phyloP scores from a whole-genome alignment of 2,797 vertebrate species.

The Naso thynnoides region DNA sequence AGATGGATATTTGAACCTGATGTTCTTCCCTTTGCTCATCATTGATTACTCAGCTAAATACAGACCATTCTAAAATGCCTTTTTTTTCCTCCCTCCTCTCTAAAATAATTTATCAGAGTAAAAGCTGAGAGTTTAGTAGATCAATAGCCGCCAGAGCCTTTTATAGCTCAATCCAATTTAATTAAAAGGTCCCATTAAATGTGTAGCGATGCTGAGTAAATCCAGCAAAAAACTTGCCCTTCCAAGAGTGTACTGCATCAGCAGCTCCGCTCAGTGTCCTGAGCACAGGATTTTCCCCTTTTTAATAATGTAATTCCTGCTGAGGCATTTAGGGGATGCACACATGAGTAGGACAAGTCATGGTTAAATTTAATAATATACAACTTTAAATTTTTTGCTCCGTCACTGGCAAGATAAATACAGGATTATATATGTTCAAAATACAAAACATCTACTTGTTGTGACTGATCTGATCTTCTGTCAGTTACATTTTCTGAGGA shows the following conservation, averaged over 20 bases:
- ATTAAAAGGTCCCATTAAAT: conserved; percentile 84
- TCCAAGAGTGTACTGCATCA: conserved; percentile 57
- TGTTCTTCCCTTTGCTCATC: conserved; percentile 16
- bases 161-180: conserved; percentile 82
- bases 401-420: not conserved
- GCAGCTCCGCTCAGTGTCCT: conserved; percentile 32
- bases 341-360: conserved; percentile 20
- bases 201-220: conserved; percentile 73
- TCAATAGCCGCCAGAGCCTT: conserved; percentile 73
- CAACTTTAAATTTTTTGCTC: not conserved
- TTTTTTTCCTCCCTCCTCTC: conserved; percentile 7
- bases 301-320: conserved; percentile 15
- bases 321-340: conserved; percentile 1
- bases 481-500: conserved; percentile 22
- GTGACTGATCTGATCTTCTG: not conserved
- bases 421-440: not conserved
- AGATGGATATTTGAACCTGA: conserved; percentile 25
- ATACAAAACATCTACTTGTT: not conserved
- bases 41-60: conserved; percentile 53
- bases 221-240: conserved; percentile 66
- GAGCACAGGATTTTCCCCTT: not conserved
- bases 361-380: conserved; percentile 7
- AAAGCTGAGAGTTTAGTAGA: conserved; percentile 52
- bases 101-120: conserved; percentile 73
- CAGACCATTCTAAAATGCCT: conserved; percentile 13